These are phyloP conservation scores for Antigone vipio DNA, from an alignment of 2,113 vertebrate genomes.

Conservation along the genomic window DNA sequence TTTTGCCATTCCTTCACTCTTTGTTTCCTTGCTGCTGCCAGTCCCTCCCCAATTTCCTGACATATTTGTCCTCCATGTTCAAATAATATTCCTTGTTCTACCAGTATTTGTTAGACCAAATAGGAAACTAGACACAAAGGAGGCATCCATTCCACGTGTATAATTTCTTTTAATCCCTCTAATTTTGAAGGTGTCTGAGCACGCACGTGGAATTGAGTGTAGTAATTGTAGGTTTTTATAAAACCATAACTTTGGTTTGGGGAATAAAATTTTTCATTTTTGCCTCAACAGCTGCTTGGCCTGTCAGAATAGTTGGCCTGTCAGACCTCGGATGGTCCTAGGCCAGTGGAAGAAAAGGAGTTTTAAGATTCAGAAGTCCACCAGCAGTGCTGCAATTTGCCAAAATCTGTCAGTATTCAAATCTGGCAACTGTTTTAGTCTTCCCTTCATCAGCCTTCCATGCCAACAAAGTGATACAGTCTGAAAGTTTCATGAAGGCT, in stretches of 20 bases:
- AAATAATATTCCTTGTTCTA: background rate
- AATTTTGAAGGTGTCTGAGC: background rate
- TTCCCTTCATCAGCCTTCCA: background rate
- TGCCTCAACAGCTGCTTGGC: background rate
- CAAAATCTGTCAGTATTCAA: background rate
- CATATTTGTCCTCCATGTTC: background rate
- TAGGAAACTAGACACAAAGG: background rate
- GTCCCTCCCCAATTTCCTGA: background rate
- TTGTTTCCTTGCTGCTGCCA: background rate
- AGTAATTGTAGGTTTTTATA: background rate
- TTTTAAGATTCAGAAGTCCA: background rate
- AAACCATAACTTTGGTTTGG: background rate
- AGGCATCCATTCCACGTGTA: background rate
- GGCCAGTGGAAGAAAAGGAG: background rate
- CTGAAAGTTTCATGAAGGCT: background rate
- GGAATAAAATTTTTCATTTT: background rate
- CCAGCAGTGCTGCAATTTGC: background rate
- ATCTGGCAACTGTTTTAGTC: background rate
- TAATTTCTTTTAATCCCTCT: background rate
- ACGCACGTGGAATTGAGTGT: background rate
- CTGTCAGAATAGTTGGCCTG: background rate
- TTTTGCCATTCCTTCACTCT: background rate
- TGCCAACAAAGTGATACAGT: background rate
- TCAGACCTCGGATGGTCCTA: background rate
- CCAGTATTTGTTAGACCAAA: background rate